Conservation (phyloP, 92 coral and sea anemone genomes). For the Scolanthus callimorphus region DNA sequence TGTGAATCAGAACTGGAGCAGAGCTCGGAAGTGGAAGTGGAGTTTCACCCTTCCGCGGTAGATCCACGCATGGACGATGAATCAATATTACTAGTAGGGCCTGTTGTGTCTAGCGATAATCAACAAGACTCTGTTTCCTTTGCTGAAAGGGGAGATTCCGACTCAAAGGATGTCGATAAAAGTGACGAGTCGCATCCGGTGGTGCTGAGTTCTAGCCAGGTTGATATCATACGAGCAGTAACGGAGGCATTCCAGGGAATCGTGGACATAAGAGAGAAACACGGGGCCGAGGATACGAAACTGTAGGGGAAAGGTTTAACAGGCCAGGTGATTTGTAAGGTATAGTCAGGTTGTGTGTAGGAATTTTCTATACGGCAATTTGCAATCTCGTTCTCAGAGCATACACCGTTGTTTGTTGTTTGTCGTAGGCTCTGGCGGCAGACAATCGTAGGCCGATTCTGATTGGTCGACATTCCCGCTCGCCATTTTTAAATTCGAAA, state of each 20-base stretch:
- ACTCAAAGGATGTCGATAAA: neutral
- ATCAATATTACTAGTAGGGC: conserved; percentile 18
- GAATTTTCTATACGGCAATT: too few species aligned
- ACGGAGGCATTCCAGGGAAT: conserved; percentile 78
- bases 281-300: conserved; percentile 58
- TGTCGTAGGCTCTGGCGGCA: too few species aligned
- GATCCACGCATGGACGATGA: neutral
- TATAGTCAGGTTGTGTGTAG: too few species aligned
- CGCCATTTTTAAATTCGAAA: too few species aligned
- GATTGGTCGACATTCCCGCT: too few species aligned
- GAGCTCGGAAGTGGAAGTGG: neutral
- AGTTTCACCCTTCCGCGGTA: neutral
- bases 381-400: too few species aligned
- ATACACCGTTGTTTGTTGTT: too few species aligned
- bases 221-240: conserved; percentile 73
- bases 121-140: neutral
- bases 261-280: conserved; percentile 52
- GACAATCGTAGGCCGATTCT: too few species aligned
- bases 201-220: conserved; percentile 62
- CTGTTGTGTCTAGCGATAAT: conserved; percentile 1
- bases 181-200: neutral
- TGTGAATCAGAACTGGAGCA: conserved; percentile 25
- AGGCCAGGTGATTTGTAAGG: conserved; percentile 22
- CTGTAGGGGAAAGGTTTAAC: conserved; percentile 20
- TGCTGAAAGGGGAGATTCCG: neutral